A percentile compares a stretch with the other conserved stretches of the same genome.
phyloP scores from a whole-genome alignment of 1,140 invertebrate genomes.

The Amphibalanus amphitrite region DNA sequence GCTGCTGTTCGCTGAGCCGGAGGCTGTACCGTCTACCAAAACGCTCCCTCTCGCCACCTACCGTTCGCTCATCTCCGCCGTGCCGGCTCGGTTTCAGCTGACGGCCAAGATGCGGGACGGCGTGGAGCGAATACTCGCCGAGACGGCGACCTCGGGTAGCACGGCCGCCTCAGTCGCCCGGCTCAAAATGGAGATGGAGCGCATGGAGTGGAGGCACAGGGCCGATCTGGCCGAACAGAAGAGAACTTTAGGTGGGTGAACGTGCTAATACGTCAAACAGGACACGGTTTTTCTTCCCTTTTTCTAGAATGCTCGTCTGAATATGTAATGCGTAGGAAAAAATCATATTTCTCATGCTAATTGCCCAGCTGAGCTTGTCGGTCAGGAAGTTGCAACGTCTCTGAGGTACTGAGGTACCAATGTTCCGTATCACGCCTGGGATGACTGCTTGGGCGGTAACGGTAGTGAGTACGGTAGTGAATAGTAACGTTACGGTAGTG shows the following conservation, averaged over 20 bases:
- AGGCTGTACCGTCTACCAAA: too few relatives aligned
- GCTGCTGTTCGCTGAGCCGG: too few relatives aligned
- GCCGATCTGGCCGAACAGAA: constrained; percentile 42
- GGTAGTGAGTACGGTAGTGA: too few relatives aligned
- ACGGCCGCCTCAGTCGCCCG: constrained; percentile 36
- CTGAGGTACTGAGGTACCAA: constrained; percentile 3
- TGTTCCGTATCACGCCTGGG: too few relatives aligned
- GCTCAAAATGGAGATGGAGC: constrained; percentile 43
- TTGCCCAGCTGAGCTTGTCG: not conserved
- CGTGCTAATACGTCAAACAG: constrained; percentile 32
- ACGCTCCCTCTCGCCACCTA: too few relatives aligned
- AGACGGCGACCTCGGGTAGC: constrained; percentile 29
- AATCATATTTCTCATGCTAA: too few relatives aligned
- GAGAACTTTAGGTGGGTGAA: constrained; percentile 14
- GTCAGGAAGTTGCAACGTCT: not conserved
- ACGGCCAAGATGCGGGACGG: constrained; percentile 35
- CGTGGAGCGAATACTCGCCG: constrained; percentile 37
- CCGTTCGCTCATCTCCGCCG: too few relatives aligned
- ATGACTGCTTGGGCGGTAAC: too few relatives aligned
- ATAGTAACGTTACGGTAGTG: too few relatives aligned
- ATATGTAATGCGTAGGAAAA: too few relatives aligned
- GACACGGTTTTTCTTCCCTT: constrained; percentile 3
- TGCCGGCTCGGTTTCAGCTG: too few relatives aligned
- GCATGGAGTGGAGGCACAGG: constrained; percentile 40
- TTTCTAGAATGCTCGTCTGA: too few relatives aligned